phyloP scores from a whole-genome alignment of 2,113 vertebrate species.

The Melanocharis versteri region DNA sequence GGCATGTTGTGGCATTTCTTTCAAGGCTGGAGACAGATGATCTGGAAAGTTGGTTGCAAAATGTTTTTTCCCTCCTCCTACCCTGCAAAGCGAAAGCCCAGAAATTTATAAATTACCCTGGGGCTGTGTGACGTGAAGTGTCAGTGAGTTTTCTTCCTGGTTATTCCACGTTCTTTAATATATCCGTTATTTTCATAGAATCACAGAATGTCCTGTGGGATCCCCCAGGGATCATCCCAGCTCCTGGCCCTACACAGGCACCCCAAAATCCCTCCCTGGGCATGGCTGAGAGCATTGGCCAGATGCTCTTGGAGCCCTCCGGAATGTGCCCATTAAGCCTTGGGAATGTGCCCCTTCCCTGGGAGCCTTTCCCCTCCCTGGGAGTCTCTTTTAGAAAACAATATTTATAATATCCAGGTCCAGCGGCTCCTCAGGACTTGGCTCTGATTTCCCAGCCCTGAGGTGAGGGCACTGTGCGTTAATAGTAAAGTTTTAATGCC shows the following conservation, averaged over 20 bases:
- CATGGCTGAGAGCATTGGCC: neutral
- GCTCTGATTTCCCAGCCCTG: neutral
- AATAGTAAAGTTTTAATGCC: neutral
- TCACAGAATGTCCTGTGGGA: neutral
- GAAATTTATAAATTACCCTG: neutral
- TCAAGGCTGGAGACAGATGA: neutral
- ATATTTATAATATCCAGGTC: neutral
- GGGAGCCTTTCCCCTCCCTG: too few relatives aligned
- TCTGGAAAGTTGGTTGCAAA: neutral
- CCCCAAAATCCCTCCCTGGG: neutral
- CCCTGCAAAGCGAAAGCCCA: neutral
- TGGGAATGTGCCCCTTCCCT: fast-evolving
- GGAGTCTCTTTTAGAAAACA: neutral
- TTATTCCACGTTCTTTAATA: neutral
- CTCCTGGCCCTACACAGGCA: neutral
- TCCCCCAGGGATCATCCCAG: fast-evolving
- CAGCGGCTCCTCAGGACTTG: neutral
- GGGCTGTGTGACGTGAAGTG: neutral
- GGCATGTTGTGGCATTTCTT: neutral
- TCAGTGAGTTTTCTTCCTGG: neutral
- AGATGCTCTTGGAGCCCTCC: neutral
- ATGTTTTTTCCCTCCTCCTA: neutral
- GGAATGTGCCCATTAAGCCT: too few relatives aligned
- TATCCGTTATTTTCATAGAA: neutral
- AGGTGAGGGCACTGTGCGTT: neutral